These are phyloP conservation scores for Torymus aiolomorphi DNA, from an alignment of 2,888 invertebrate species.

Conservation along the genomic window DNA sequence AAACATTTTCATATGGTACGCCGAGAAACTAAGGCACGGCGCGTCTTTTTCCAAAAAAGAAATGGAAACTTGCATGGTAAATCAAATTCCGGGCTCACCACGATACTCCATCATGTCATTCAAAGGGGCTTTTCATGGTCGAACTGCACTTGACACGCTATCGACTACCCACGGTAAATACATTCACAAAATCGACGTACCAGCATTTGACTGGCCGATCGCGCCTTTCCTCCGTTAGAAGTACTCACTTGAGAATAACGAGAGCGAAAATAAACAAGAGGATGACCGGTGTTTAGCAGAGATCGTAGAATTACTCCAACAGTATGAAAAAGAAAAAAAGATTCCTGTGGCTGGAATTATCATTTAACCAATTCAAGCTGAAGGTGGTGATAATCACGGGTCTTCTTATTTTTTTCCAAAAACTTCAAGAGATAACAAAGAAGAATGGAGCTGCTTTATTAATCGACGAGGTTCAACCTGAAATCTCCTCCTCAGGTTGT, in stretches of 20 bases:
- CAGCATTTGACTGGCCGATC: conserved; percentile 96
- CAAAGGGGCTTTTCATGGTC: conserved; percentile 93
- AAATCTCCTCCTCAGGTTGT: conserved; percentile 92
- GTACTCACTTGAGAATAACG: conserved; percentile 91
- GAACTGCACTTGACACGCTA: conserved; percentile 91
- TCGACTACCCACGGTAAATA: conserved; percentile 95
- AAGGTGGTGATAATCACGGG: conserved; percentile 97
- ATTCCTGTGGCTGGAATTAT: conserved; percentile 92
- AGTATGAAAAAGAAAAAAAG: conserved; percentile 81
- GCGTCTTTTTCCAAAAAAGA: conserved; percentile 86
- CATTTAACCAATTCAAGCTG: conserved; percentile 97
- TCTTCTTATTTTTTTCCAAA: conserved; percentile 92
- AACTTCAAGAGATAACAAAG: conserved; percentile 87
- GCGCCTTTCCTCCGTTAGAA: conserved; percentile 93
- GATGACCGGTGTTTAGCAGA: conserved; percentile 82
- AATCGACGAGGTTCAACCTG: conserved; percentile 96
- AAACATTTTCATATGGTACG: conserved; percentile 92
- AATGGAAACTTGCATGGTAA: conserved; percentile 87
- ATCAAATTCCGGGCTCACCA: conserved; percentile 92
- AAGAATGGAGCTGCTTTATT: conserved; percentile 87
- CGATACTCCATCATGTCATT: conserved; percentile 90
- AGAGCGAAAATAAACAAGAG: conserved; percentile 87
- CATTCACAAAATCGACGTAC: conserved; percentile 96
- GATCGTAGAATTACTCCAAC: conserved; percentile 85
- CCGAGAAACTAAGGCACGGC: conserved; percentile 84